These are phyloP conservation scores for Bombus huntii DNA, from an alignment of 1,140 invertebrate species.

Conservation along the genomic window DNA sequence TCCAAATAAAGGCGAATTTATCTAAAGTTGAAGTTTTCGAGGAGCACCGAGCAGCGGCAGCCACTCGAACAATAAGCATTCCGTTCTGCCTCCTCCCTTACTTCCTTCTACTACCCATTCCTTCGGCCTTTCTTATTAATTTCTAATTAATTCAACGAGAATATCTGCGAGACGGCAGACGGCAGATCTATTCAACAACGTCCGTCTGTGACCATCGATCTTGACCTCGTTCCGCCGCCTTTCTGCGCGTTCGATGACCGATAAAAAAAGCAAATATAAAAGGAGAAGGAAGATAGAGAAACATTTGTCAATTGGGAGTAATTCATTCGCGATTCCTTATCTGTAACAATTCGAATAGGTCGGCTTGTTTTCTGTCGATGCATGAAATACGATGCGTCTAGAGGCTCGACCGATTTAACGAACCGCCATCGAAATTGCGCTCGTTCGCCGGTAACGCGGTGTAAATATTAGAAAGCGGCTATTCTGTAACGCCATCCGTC, in stretches of 20 bases:
- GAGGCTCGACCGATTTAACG: conserved; percentile 25
- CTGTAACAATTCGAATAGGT: neutral
- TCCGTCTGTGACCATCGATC: neutral
- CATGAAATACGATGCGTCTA: conserved; percentile 8
- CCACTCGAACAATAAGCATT: conserved; percentile 23
- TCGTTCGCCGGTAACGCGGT: neutral
- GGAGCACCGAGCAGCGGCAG: neutral
- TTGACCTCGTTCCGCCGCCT: neutral
- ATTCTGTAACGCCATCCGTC: neutral
- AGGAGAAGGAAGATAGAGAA: neutral
- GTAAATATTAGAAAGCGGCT: conserved; percentile 32
- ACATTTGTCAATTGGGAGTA: neutral
- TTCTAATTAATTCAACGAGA: conserved; percentile 26
- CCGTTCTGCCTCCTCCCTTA: neutral
- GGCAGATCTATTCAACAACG: no score
- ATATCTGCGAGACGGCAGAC: neutral
- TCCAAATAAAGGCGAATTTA: conserved; percentile 37
- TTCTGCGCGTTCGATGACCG: neutral
- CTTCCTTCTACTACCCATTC: no score
- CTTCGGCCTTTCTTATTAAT: neutral
- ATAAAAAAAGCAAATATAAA: neutral
- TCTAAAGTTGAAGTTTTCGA: conserved; percentile 37
- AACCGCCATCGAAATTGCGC: conserved; percentile 18
- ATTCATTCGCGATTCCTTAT: conserved; percentile 13
- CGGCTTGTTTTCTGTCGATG: neutral